Base-by-base conservation (phyloP, 1,140 invertebrate genomes). In the Triops cancriformis region DNA sequence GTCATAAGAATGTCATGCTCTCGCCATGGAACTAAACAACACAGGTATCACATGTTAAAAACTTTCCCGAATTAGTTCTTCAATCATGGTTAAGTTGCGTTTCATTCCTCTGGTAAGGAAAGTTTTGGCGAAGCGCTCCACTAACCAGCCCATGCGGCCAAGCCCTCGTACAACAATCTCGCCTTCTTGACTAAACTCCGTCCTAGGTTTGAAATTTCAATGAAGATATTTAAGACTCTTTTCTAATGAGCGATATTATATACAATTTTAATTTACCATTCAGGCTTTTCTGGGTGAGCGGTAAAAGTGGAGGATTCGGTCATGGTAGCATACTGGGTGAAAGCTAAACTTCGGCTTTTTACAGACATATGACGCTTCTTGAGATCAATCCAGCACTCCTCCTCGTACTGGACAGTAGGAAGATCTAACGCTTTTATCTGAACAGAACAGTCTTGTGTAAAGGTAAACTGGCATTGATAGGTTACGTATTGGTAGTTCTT, bases 11-110 rank as follows among this genome's bases (percentile, higher is more conserved):
- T 64, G n/a, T 64, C n/a, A 5, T 64, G 23, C 0, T 23, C 23
- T 64, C 0, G 51, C 9, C 51, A 64, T 64, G 51, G 51, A 64
- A 31, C 37, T 76, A 31, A 6, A 23, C 31, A 9, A 43, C 12
- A 26, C 18, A 76, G 1, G 31, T 76, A 43, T 41, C 23, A 42
- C 74, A 42, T 14, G n/a, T 41, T 14, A 43, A 43, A 11, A 11
- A 41, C 37, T 27, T 31, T 78, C 77, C 12, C 41, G 76, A 26
- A 79, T 76, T 11, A 79, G 82, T 83, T 37, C 80, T 64, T 82
- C 80, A 45, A 80, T 79, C 31, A 83, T 83, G 43, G 83, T 80
- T 11, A 84, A 77, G 73, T 84, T 80, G 77, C 83, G 45, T 64
- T 79, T 78, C 43, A 74, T 73, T 28, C 79, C 75, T 10, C 79